Evolutionary conservation across 2,888 invertebrate species (phyloP), one percentile per base, ranked within the genome.

Genomic region (Branchellion lobata): DNA sequence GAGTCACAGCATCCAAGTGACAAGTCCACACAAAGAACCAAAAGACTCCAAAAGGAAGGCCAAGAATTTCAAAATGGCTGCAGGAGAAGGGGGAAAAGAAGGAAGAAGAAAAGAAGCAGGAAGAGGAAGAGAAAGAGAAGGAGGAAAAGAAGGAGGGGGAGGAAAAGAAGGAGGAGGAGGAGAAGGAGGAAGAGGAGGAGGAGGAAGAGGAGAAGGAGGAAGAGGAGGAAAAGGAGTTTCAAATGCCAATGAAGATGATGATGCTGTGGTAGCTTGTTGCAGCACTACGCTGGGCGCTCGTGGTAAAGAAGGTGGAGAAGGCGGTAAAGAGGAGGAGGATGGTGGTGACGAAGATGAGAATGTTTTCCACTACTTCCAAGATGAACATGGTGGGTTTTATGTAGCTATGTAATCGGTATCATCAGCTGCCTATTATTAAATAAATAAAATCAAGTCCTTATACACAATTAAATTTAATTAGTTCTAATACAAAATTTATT

Each of bases 331-430:
- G 3, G 34, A 69, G 2, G n/a, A 69, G 8, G 69, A 34, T 3
- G 69, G 93, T 84, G 92, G 93, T 80, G 94, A 94, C 85, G 93
- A 93, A 0, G 88, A 90, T 1, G 93, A 94, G 84, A 94, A 93
- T 18, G 93, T 94, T 0, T 92, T 93, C 61, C 94, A 94, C 87
- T 93, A 92, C 86, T 94, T 93, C 85, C 91, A 92, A 86, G 94
- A 94, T 85, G 94, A 94, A 85, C 91, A 91, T 84, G 94, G 93
- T 65, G 81, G 5, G 24, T 34, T 34, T 36, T 40, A n/a, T n/a
- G n/a, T n/a, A n/a, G n/a, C n/a, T n/a, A n/a, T n/a, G n/a, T n/a
- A n/a, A n/a, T n/a, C n/a, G n/a, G n/a, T n/a, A n/a, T n/a, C n/a
- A n/a, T n/a, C n/a, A n/a, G n/a, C n/a, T n/a, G n/a, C n/a, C n/a